phyloP scores from a whole-genome alignment of 2,797 vertebrate species.

The Sardinella longiceps region DNA sequence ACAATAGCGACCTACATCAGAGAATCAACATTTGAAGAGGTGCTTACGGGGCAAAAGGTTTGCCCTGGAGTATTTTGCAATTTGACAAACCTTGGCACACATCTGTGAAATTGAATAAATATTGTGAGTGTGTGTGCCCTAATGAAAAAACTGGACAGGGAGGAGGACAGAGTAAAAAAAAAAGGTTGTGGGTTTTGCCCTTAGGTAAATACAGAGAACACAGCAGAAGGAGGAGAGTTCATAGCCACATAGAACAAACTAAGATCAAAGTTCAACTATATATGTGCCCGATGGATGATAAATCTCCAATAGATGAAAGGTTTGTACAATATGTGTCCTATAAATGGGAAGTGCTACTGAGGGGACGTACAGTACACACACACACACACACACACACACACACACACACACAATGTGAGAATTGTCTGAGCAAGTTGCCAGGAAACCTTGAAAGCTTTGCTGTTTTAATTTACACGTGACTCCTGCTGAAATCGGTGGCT shows the following conservation, averaged over 20 bases:
- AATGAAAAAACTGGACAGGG: background rate
- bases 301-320: background rate
- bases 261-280: constrained; percentile 13
- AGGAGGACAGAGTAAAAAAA: background rate
- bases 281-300: background rate
- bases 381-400: constrained; percentile 25
- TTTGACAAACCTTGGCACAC: constrained; percentile 2
- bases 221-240: background rate
- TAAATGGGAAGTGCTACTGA: background rate
- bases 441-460: background rate
- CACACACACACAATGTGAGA: background rate
- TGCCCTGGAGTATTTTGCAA: background rate
- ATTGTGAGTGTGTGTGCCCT: background rate
- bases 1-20: background rate
- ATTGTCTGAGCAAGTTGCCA: background rate
- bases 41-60: background rate
- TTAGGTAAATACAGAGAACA: background rate
- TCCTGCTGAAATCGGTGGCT: background rate
- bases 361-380: no score
- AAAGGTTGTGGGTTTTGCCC: background rate
- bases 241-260: constrained; percentile 16
- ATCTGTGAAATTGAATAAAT: background rate
- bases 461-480: background rate
- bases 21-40: background rate
- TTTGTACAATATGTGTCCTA: background rate